phyloP scores from a whole-genome alignment of 1,140 invertebrate genomes.

The Tetragnatha versicolor region DNA sequence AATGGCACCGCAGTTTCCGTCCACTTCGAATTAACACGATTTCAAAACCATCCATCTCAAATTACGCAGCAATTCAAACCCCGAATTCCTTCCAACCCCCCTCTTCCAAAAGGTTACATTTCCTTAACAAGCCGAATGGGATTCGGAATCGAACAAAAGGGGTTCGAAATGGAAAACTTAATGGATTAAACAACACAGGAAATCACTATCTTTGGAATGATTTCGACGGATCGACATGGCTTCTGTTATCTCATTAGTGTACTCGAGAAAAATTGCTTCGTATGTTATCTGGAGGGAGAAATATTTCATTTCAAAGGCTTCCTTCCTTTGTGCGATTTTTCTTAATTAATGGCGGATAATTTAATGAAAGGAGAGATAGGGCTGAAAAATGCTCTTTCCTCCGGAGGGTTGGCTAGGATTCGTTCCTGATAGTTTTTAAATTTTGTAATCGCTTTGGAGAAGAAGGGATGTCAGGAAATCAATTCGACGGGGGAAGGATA shows the following conservation, averaged over 20 bases:
- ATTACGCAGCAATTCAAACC: too few relatives aligned
- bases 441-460: too few relatives aligned
- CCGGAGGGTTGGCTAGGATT: neutral
- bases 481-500: too few relatives aligned
- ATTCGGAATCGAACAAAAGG: neutral
- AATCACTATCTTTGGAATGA: slow-evolving; percentile 32
- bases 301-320: slow-evolving; percentile 43
- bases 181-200: slow-evolving; percentile 35
- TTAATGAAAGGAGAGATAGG: slow-evolving; percentile 7
- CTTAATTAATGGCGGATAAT: slow-evolving; percentile 51
- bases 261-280: slow-evolving; percentile 19
- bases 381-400: too few relatives aligned
- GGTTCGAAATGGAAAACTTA: slow-evolving; percentile 15
- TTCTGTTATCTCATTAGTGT: slow-evolving; percentile 32
- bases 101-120: too few relatives aligned
- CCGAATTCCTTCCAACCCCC: neutral
- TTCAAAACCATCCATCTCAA: too few relatives aligned
- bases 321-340: slow-evolving; percentile 60
- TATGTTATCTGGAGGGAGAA: slow-evolving; percentile 29
- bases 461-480: too few relatives aligned
- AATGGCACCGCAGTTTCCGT: too few relatives aligned
- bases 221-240: slow-evolving; percentile 31
- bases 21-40: too few relatives aligned
- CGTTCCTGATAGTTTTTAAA: too few relatives aligned
- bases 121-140: too few relatives aligned